Evolutionary conservation across 2,888 invertebrate genomes (phyloP), one percentile per base, ranked within the genome.

Genomic region (Balanococcus diminutus): DNA sequence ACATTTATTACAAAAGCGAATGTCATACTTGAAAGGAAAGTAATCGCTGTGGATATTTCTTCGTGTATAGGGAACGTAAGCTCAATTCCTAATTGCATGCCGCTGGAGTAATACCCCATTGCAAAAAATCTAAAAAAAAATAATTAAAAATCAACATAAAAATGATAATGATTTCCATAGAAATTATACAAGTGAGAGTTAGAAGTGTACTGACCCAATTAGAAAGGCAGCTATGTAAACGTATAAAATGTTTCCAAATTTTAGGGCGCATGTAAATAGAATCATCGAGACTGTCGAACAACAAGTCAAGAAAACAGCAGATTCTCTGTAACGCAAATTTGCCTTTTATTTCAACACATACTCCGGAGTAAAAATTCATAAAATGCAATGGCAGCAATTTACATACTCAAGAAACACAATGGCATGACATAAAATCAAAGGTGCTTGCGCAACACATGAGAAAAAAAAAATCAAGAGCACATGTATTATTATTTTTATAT

Each of bases 51-150:
- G 9, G 89, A 89, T 16, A 88, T 89, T 31, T 88, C 88, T 87
- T 89, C 89, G 4, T 88, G 87, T 28, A 88, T 87, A 4, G 89
- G 89, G 81, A 88, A 89, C 0, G 89, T 89, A 56, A 89, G 81
- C 87, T 89, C 89, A 5, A 88, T 88, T 25, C 88, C 89, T 82
- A 89, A 87, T 87, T 89, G 89, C 81, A 88, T 88, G 14, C 89
- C 89, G 0, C 88, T 88, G 36, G 88, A 87, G 16, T 88, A 87
- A 87, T 89, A 89, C n/a, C 89, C 88, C 81, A 87, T 88, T 87
- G 88, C 87, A 91, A 98, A 99, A 91, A 98, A 9, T 22, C 86
- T 86, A 14, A 2, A 36, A 36, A 36, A 36, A 6, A 36, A 36
- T 36, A 4, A 32, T 2, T 25, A 16, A 9, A 16, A 32, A 32